Conservation (phyloP, 2,113 vertebrate genomes). For the Sprattus sprattus region DNA sequence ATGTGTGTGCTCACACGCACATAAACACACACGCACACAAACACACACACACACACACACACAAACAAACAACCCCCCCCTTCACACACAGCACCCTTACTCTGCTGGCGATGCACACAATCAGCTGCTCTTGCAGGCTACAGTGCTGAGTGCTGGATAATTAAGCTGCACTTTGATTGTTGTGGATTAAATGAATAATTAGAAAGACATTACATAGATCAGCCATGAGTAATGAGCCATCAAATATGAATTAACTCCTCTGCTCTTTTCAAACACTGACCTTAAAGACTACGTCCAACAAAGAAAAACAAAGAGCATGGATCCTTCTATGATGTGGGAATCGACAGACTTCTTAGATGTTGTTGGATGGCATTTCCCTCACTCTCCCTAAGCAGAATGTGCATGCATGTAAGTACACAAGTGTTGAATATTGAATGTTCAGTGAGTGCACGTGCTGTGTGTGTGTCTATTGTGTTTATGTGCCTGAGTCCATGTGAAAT, state of each 20-base stretch:
- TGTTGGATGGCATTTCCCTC: not conserved
- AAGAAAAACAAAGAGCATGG: not conserved
- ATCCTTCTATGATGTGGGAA: not conserved
- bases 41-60: not conserved
- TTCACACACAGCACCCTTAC: not conserved
- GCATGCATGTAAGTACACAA: not conserved
- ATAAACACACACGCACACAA: not conserved
- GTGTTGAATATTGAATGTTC: not conserved
- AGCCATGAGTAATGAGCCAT: slow-evolving; percentile 9
- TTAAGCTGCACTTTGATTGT: not conserved
- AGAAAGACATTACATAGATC: slow-evolving; percentile 15
- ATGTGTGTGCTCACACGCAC: no score
- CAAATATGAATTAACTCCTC: slow-evolving; percentile 6
- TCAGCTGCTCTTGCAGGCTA: not conserved
- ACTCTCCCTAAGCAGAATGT: not conserved
- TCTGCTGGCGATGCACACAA: slow-evolving; percentile 1
- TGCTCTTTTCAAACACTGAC: slow-evolving; percentile 1
- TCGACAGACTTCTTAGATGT: not conserved
- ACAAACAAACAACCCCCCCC: not conserved
- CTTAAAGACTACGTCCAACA: not conserved
- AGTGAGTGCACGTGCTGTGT: not conserved
- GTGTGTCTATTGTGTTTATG: not conserved
- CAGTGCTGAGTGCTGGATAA: not conserved
- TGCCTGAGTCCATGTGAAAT: no score
- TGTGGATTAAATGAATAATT: slow-evolving; percentile 8